These are phyloP conservation scores for Lucilia sericata DNA, from an alignment of 1,140 invertebrate genomes.

Conservation along the genomic window DNA sequence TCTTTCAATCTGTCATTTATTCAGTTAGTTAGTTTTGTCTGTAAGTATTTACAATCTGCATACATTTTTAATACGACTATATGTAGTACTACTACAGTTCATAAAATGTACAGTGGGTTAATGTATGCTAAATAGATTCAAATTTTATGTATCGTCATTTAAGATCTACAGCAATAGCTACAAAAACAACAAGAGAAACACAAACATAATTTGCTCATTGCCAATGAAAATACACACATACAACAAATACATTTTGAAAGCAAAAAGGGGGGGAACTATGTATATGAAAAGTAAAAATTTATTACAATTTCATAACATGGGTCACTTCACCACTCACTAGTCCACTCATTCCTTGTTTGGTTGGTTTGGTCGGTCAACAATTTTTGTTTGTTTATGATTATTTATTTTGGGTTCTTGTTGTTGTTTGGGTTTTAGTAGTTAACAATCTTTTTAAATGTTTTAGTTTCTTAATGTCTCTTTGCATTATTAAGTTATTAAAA, in stretches of 20 bases:
- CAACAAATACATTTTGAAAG: not conserved
- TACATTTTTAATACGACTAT: not conserved
- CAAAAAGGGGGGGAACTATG: not conserved
- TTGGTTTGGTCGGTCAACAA: not conserved
- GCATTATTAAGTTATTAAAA: slow-evolving; percentile 41
- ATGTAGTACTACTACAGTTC: not conserved
- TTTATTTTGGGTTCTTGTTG: not conserved
- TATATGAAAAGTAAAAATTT: slow-evolving; percentile 3
- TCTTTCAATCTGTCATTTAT: not conserved
- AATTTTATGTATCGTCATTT: slow-evolving; percentile 43
- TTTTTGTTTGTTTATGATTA: slow-evolving; percentile 24
- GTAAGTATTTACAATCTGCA: not conserved
- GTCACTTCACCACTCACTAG: not conserved
- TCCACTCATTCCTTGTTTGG: not conserved
- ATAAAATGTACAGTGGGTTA: slow-evolving; percentile 39
- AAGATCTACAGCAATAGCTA: slow-evolving; percentile 6
- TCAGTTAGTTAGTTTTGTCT: not conserved
- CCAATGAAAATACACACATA: not conserved
- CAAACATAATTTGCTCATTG: slow-evolving; percentile 44
- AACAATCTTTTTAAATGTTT: slow-evolving; percentile 13
- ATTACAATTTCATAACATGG: slow-evolving; percentile 5
- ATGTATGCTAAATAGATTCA: slow-evolving; percentile 41
- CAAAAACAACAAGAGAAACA: slow-evolving; percentile 9
- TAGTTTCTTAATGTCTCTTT: slow-evolving; percentile 16
- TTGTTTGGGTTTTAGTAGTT: not conserved